Evolutionary conservation across 2,888 invertebrate genomes (phyloP).

Genomic region (Schizaphis graminum): DNA sequence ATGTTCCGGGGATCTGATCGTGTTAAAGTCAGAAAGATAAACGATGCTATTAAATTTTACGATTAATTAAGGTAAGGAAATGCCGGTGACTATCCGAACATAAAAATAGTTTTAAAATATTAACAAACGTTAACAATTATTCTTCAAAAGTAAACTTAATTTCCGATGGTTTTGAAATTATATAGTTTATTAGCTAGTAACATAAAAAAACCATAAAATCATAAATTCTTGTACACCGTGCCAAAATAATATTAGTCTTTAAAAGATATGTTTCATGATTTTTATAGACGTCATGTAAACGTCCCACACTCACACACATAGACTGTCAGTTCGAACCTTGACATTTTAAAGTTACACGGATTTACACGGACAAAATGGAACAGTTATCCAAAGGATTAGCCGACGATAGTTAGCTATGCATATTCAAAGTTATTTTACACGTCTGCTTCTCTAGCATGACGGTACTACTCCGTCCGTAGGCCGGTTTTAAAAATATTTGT

Average conservation of each 20-base stretch:
- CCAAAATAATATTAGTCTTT: conserved; percentile 61
- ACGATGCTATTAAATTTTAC: conserved; percentile 58
- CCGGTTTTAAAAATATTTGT: conserved; percentile 57
- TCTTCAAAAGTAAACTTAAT: conserved; percentile 48
- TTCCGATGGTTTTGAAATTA: conserved; percentile 51
- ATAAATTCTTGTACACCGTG: conserved; percentile 54
- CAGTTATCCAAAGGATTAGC: conserved; percentile 60
- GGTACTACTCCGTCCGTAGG: conserved; percentile 26
- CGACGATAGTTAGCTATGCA: conserved; percentile 16
- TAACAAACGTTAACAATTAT: conserved; percentile 47
- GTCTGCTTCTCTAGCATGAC: neutral
- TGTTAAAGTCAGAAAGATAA: conserved; percentile 18
- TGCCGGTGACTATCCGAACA: conserved; percentile 27
- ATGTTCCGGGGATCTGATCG: neutral
- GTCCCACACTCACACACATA: conserved; percentile 52
- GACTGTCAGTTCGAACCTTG: conserved; percentile 54
- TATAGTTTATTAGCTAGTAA: conserved; percentile 54
- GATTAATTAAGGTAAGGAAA: conserved; percentile 29
- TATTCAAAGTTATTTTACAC: conserved; percentile 28
- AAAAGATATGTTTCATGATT: conserved; percentile 47
- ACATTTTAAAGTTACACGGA: conserved; percentile 56
- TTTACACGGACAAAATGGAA: conserved; percentile 46
- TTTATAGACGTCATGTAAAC: conserved; percentile 56
- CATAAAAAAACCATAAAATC: conserved; percentile 57
- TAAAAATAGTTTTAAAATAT: conserved; percentile 34